Evolutionary conservation across 2,113 vertebrate species (phyloP).

Genomic region (Nesogale talazaci): DNA sequence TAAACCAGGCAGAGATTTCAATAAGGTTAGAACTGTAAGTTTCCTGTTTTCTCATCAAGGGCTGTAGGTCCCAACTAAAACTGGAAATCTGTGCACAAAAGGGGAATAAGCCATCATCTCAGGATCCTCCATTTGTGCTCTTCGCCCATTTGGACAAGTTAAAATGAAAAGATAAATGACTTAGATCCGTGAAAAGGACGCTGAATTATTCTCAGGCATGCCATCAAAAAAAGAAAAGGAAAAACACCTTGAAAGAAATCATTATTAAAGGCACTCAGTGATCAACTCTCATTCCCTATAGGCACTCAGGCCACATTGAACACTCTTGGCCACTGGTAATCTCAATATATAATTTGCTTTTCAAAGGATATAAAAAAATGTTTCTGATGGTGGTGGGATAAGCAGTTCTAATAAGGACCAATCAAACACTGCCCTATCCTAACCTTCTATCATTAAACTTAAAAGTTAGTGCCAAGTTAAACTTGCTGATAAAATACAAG

Average conservation of each 20-base stretch:
- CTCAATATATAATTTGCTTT: slow-evolving; percentile 82
- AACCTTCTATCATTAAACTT: slow-evolving; percentile 77
- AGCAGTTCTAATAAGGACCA: slow-evolving; percentile 84
- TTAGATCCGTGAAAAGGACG: slow-evolving; percentile 52
- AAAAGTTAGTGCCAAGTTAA: slow-evolving; percentile 76
- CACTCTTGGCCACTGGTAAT: slow-evolving; percentile 23
- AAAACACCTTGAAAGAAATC: slow-evolving; percentile 27
- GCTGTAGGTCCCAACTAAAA: slow-evolving; percentile 53
- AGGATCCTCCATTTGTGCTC: background rate
- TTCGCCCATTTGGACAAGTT: slow-evolving; percentile 13
- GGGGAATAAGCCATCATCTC: slow-evolving; percentile 35
- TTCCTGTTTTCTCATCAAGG: slow-evolving; percentile 75
- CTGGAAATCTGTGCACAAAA: slow-evolving; percentile 60
- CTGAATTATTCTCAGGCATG: slow-evolving; percentile 62
- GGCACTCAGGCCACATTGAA: slow-evolving; percentile 62
- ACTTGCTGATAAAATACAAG: slow-evolving; percentile 76
- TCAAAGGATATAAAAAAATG: slow-evolving; percentile 84
- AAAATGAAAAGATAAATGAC: slow-evolving; percentile 24
- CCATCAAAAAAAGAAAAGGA: background rate
- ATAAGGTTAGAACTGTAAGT: slow-evolving; percentile 66
- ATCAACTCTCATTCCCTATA: slow-evolving; percentile 46
- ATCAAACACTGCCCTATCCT: slow-evolving; percentile 60
- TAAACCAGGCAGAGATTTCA: slow-evolving; percentile 80
- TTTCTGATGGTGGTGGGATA: slow-evolving; percentile 82
- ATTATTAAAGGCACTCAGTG: slow-evolving; percentile 54